Base-by-base conservation (phyloP, 1,140 invertebrate species). In the Grapholita molesta region DNA sequence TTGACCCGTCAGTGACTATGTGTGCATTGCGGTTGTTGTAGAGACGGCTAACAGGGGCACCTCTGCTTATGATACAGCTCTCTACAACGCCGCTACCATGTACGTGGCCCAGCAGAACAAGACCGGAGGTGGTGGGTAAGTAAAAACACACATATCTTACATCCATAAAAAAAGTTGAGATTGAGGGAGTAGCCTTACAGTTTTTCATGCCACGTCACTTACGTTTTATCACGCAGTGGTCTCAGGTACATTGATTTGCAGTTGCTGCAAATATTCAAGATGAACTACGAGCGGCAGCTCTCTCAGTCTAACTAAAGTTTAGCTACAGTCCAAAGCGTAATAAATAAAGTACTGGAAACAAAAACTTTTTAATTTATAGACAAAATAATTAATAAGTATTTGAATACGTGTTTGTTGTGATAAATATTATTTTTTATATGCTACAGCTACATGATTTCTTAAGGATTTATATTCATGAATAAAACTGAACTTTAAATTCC, bases 31-130 rank as follows among this genome's bases (percentile, higher is more conserved):
- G 55, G 53, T 72, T 71, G 48, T 65, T 76, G 85, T 91, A 73
- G 93, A 94, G 74, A 92, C 94, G 53, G 93, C 93, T 68, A 93
- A 94, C 75, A 93, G 95, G 69, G 94, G 93, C 70, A 94, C 93
- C 77, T 94, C 95, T 69, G 94, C 94, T 77, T 96, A 98, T 93
- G 97, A 98, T 94, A 96, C 97, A 84, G 97, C 97, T 78, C 93
- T 98, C 66, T 98, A 98, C 93, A 97, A 96, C 92, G 97, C 97
- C 81, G 97, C 97, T 72, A 97, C 96, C 72, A 97, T 97, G 94
- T 98, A 98, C 91, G 97, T 98, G 78, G 96, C 97, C 77, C 97
- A 97, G 90, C 96, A 96, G 90, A 94, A 94, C 88, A 94, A 93
- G 85, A 93, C 94, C 76, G 82, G 85, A 18, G 85, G 80, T 21